Base-by-base conservation (phyloP, 1,140 invertebrate species). In the Coptotermes formosanus region DNA sequence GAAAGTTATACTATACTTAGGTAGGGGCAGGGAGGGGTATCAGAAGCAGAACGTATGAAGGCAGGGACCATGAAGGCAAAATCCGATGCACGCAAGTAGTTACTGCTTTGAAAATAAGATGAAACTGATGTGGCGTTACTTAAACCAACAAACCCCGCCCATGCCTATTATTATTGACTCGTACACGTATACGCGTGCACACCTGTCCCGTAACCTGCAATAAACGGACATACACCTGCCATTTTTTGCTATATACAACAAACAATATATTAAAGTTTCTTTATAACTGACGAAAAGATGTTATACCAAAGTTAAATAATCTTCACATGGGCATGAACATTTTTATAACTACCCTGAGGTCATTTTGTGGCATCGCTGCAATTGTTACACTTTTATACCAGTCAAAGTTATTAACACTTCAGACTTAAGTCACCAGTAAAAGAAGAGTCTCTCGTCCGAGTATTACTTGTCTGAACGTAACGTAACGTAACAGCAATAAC, bases 261-360 rank as follows among this genome's bases (percentile, higher is more conserved):
- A 75, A 75, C 14, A 75, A 75, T 75, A 75, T 75, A 75, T 75
- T 75, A 75, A 75, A 75, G 64, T 75, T 75, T 75, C 64, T 75
- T 75, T 75, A 75, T 75, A 25, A n/a, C 25, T 8, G 64, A 16
- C 1, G n/a, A 75, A 75, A 75, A 30, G n/a, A 75, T 30, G 25
- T 30, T 75, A 12, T 75, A 30, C 9, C 25, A 75, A 75, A 75
- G 25, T 75, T n/a, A 14, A 75, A 75, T 30, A 30, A 75, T 75
- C 64, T 30, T 75, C 64, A 25, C 64, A 30, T n/a, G 64, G n/a
- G n/a, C 6, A 75, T 30, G 9, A 75, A 75, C 25, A 30, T 75
- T 21, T 75, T 75, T 75, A 75, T 30, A 55, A 55, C 9, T 9
- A 48, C 2, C 45, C 14, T 48, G 9, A 3, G 1, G 9, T 16